Percentiles rank a stretch among this genome's conserved stretches.
phyloP scores from a whole-genome alignment of 2,797 vertebrate species.

The Champsocephalus esox region DNA sequence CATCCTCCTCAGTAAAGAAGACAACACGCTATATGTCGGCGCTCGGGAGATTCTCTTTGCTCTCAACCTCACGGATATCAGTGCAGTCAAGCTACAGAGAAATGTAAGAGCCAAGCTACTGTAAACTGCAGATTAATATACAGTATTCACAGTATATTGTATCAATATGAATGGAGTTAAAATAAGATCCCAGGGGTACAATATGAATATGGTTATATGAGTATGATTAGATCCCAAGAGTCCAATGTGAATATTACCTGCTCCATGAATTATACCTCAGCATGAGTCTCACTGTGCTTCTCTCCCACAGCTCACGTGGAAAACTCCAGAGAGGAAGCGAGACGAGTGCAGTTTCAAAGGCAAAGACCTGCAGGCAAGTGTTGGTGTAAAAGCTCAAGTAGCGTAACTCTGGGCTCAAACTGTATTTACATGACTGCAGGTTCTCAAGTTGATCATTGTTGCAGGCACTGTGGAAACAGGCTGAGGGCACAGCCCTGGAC shows the following conservation, averaged over 20 bases:
- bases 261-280: slow-evolving; percentile 24
- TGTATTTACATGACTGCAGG: slow-evolving; percentile 39
- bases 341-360: slow-evolving; percentile 96
- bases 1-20: slow-evolving; percentile 90
- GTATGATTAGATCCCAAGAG: slow-evolving; percentile 27
- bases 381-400: slow-evolving; percentile 35
- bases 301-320: slow-evolving; percentile 89
- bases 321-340: slow-evolving; percentile 89
- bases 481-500: slow-evolving; percentile 37
- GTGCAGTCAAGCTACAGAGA: slow-evolving; percentile 77
- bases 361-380: slow-evolving; percentile 92
- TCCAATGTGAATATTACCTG: slow-evolving; percentile 20
- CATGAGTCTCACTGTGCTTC: slow-evolving; percentile 42
- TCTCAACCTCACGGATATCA: slow-evolving; percentile 86
- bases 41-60: slow-evolving; percentile 91
- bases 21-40: slow-evolving; percentile 88
- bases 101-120: slow-evolving; percentile 76
- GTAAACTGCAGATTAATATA: slow-evolving; percentile 26
- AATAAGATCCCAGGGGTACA: slow-evolving; percentile 22
- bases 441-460: slow-evolving; percentile 39
- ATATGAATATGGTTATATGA: background rate
- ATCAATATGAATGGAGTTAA: slow-evolving; percentile 41
- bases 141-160: background rate
- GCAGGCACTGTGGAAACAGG: slow-evolving; percentile 33
- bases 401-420: slow-evolving; percentile 26